Evolutionary conservation across 2,113 vertebrate genomes (phyloP), one percentile per base, ranked within the genome.

Genomic region (Chionomys nivalis): DNA sequence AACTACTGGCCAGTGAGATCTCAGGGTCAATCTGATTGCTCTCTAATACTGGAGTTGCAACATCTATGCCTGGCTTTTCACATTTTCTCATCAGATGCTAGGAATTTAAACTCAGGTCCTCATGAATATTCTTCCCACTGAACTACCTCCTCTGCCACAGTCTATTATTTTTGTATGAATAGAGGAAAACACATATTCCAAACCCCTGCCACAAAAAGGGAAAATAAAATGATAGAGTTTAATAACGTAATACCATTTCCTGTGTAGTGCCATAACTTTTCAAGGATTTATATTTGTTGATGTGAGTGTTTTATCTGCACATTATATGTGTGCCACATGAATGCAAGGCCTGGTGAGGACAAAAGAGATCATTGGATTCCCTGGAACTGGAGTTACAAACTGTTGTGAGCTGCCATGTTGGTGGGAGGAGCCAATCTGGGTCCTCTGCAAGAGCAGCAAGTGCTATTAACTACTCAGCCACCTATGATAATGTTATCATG

Each of bases 181-280:
- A 66, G 31, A n/a, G 16, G 66, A 89, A 72, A 92, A 39, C 79
- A 24, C 28, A 87, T 81, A 68, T 86, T 94, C 66, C 24, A 94
- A 88, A 47, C 39, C 85, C 24, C 12, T 36, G 42, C 90, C 77
- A 86, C 81, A 81, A 92, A 91, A 92, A 26, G 63, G 78, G n/a
- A 63, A 52, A 96, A 90, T 82, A 33, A 94, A 86, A 86, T 63
- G 7, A 61, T 21, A 3, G 63, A 19, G 4, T n/a, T 76, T 47
- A 77, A 68, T 90, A 88, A 88, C 21, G 82, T 76, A 55, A 26
- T 86, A 52, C 26, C 14, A 21, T 79, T 91, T 61, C n/a, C 73
- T 66, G 72, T 36, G 75, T 42, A 33, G 63, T 81, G 31, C 39
- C 52, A 77, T 94, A 75, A 3, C 7, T 95, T 44, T 39, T 39